Conservation (phyloP, 2,113 vertebrate genomes). For the Elanus axillaris region DNA sequence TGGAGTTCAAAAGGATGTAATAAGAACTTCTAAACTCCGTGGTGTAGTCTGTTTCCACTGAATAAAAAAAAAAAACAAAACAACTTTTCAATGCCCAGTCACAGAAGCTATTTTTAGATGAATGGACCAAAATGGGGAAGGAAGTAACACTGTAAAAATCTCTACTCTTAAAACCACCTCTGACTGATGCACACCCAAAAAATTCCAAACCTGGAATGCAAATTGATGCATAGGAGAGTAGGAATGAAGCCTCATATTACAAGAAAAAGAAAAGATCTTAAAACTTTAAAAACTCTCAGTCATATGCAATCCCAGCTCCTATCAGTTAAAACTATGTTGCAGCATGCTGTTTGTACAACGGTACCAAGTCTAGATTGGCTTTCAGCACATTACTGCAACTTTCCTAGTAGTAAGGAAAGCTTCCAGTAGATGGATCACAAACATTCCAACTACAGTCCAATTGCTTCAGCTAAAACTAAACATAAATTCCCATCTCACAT, state of each 20-base stretch:
- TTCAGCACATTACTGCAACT: not conserved
- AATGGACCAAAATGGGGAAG: not conserved
- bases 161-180: not conserved
- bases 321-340: not conserved
- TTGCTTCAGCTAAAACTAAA: not conserved
- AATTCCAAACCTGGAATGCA: not conserved
- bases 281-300: not conserved
- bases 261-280: not conserved
- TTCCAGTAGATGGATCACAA: not conserved
- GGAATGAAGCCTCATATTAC: not conserved
- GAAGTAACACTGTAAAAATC: fast-evolving
- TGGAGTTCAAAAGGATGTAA: not conserved
- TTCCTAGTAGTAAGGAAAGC: not conserved
- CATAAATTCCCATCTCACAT: not conserved
- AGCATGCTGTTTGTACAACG: not conserved
- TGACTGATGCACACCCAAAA: not conserved
- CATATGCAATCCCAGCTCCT: not conserved
- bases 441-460: not conserved
- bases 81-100: not conserved
- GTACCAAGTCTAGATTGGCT: not conserved
- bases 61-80: not conserved
- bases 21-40: not conserved
- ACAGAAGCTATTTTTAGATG: not conserved
- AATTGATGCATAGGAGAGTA: not conserved
- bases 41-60: not conserved